phyloP scores from a whole-genome alignment of 2,888 invertebrate species.

The Sinelater perroti region DNA sequence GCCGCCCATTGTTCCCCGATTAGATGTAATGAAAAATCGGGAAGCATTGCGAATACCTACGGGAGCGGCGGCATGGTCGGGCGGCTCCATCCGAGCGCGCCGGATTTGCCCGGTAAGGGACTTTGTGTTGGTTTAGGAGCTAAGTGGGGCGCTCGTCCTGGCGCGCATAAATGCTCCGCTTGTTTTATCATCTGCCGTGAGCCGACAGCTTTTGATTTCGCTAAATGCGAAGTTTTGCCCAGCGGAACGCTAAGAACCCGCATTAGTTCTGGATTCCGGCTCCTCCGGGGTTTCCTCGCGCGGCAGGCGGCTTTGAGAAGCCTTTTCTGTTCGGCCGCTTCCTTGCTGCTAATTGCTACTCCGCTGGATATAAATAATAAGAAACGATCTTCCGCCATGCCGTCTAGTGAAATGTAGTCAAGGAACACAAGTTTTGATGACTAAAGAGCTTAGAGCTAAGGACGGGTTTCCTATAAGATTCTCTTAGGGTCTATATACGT shows the following conservation, averaged over 20 bases:
- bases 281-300: too few species aligned
- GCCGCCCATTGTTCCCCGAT: slow-evolving; percentile 37
- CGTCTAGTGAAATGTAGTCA: too few species aligned
- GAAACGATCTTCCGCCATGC: too few species aligned
- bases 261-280: slow-evolving; percentile 19
- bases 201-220: slow-evolving; percentile 37
- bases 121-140: slow-evolving; percentile 39
- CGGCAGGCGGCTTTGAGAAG: too few species aligned
- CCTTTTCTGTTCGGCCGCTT: too few species aligned
- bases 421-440: too few species aligned
- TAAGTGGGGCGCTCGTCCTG: slow-evolving; percentile 31
- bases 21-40: slow-evolving; percentile 41
- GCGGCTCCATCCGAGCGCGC: slow-evolving; percentile 36
- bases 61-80: slow-evolving; percentile 37
- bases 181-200: slow-evolving; percentile 37
- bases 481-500: too few species aligned
- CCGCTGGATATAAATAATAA: too few species aligned
- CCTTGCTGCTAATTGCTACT: too few species aligned
- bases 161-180: slow-evolving; percentile 35
- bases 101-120: slow-evolving; percentile 38
- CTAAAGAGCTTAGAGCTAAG: too few species aligned
- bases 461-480: too few species aligned
- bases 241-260: slow-evolving; percentile 24
- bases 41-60: slow-evolving; percentile 40
- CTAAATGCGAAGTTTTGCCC: slow-evolving; percentile 28